These are phyloP conservation scores for Ptychochromis oligacanthus DNA, from an alignment of 2,113 vertebrate species.

Conservation along the genomic window DNA sequence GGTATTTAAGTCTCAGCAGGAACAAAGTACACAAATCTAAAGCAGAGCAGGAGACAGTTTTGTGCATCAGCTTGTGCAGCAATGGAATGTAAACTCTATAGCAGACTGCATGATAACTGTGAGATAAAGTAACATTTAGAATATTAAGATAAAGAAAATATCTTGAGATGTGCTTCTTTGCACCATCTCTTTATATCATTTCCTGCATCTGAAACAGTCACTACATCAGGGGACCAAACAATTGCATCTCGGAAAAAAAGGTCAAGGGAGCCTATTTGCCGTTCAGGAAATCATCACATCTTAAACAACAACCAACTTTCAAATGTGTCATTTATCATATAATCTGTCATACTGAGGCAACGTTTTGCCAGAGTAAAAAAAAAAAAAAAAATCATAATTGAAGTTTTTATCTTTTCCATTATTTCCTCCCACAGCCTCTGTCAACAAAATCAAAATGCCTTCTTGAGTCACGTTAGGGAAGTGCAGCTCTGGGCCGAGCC, in stretches of 20 bases:
- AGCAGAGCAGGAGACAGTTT: conserved; percentile 29
- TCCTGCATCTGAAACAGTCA: conserved; percentile 52
- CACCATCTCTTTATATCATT: conserved; percentile 55
- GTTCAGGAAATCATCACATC: conserved; percentile 71
- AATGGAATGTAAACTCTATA: conserved; percentile 15
- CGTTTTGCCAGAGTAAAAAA: conserved; percentile 20
- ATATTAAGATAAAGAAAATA: conserved; percentile 66
- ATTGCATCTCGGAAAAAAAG: conserved; percentile 59
- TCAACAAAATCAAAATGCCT: conserved; percentile 81
- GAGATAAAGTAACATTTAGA: conserved; percentile 66
- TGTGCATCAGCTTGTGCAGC: conserved; percentile 16
- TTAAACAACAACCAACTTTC: conserved; percentile 70
- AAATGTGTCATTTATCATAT: conserved; percentile 75
- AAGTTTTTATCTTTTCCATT: conserved; percentile 81
- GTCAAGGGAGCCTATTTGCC: conserved; percentile 68
- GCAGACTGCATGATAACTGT: conserved; percentile 1
- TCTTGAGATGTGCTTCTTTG: conserved; percentile 33
- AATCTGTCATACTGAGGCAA: conserved; percentile 70
- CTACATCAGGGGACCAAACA: conserved; percentile 59
- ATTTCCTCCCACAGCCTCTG: conserved; percentile 75
- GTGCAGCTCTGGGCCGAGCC: conserved; percentile 50
- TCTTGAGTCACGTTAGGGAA: conserved; percentile 62
- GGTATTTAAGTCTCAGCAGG: conserved; percentile 63
- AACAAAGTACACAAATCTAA: conserved; percentile 63
- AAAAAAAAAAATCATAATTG: conserved; percentile 80